Evolutionary conservation across 2,797 vertebrate species (phyloP), one percentile per base, ranked within the genome.

Genomic region (Pelochelys cantorii): DNA sequence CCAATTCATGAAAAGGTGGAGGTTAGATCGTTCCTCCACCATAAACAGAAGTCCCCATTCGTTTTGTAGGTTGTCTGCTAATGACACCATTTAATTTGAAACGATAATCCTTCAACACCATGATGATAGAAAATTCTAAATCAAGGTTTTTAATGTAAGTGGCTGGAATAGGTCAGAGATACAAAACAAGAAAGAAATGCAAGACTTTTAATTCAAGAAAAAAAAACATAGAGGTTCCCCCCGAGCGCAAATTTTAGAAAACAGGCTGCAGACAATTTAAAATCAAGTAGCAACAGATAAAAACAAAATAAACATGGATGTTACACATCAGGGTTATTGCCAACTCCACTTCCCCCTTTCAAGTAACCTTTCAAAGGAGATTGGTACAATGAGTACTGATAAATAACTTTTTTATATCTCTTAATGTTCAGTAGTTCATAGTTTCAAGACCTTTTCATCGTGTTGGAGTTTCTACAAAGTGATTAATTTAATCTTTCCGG

Each of bases 191-290:
- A 80, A 79, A 79, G 2, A 1, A 25, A 9, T 6, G 2, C 7
- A 2, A 13, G 60, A 6, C 10, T 7, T 74, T 2, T 71, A 12
- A 84, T 84, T 60, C 68, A 22, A 42, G 3, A 2, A 1, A 3
- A 6, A 54, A 59, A 91, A 6, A 5, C 42, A 54, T 6, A 31
- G 14, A 2, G 2, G 0, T 4, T 1, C 1, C 0, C 85, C 11
- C 1, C 0, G 3, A 34, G 82, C 52, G 6, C 37, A 22, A 37
- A 5, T 8, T 59, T 10, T 0, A 11, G 29, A 37, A 17, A 48
- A 2, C 0, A 1, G 52, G 54, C 2, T 2, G 7, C 2, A 4
- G n/a, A 53, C 1, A 2, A 34, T 2, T 2, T 37, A 17, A 6
- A 4, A 62, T 34, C 68, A 37, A 71, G 20, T 34, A 34, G 20